Conservation (phyloP, 2,888 invertebrate genomes). For the Elegia similella region DNA sequence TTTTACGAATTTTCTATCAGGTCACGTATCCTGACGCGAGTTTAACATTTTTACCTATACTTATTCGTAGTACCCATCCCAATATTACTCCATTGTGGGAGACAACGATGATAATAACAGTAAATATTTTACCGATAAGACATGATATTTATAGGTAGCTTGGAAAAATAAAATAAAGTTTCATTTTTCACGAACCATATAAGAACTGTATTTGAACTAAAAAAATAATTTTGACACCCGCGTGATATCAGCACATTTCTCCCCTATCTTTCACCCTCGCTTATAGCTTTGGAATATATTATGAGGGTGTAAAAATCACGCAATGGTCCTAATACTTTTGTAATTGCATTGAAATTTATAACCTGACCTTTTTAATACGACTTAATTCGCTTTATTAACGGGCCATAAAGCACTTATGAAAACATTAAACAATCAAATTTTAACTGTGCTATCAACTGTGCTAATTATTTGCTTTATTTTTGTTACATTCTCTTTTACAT, state of each 20-base stretch:
- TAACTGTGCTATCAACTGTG: not conserved
- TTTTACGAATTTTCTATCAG: no score
- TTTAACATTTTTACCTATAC: no score
- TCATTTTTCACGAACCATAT: not conserved
- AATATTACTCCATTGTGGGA: no score
- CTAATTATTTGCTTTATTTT: not conserved
- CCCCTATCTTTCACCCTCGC: conserved; percentile 48
- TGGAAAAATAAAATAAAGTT: not conserved
- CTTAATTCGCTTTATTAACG: conserved; percentile 8
- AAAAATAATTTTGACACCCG: conserved; percentile 34
- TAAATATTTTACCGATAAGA: no score
- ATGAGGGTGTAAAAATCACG: conserved; percentile 24
- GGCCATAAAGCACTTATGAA: conserved; percentile 4
- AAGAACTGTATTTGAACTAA: conserved; percentile 22
- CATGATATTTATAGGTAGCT: no score
- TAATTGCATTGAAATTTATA: conserved; percentile 60
- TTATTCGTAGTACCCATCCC: no score
- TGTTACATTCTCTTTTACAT: no score
- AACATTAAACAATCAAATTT: not conserved
- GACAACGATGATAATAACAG: no score
- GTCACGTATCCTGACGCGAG: no score
- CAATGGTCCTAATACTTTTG: conserved; percentile 23
- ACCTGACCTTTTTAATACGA: conserved; percentile 11
- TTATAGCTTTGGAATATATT: conserved; percentile 46
- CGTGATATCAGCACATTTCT: conserved; percentile 60